phyloP scores from a whole-genome alignment of 2,888 invertebrate genomes.

The Hydroisotoma schaefferi region DNA sequence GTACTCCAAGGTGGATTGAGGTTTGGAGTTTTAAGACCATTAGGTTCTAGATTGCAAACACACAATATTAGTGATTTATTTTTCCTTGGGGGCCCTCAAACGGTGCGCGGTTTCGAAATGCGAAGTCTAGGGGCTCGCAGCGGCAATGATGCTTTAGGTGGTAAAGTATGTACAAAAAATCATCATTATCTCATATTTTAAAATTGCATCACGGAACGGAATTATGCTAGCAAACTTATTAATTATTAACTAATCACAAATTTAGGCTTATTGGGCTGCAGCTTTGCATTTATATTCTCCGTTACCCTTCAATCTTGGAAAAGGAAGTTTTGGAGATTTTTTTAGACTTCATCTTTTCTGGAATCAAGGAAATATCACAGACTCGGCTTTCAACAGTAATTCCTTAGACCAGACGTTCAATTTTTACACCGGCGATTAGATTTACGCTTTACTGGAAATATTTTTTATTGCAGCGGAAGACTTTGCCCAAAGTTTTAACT shows the following conservation, averaged over 20 bases:
- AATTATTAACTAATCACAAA: neutral
- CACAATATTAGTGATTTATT: conserved; percentile 68
- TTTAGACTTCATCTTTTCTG: conserved; percentile 86
- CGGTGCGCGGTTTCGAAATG: conserved; percentile 80
- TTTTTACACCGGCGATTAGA: neutral
- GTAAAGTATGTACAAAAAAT: conserved; percentile 55
- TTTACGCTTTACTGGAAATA: neutral
- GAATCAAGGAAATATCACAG: conserved; percentile 78
- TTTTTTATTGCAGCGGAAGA: conserved; percentile 44
- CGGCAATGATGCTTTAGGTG: conserved; percentile 72
- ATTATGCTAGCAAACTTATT: conserved; percentile 41
- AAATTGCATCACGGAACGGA: too few relatives aligned
- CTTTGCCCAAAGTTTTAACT: conserved; percentile 50
- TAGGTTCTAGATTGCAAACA: conserved; percentile 54
- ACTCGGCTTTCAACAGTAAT: conserved; percentile 48
- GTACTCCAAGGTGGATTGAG: conserved; percentile 68
- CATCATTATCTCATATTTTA: conserved; percentile 52
- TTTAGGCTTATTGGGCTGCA: conserved; percentile 75
- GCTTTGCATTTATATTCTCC: conserved; percentile 86
- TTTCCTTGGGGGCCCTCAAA: conserved; percentile 85
- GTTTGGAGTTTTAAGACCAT: conserved; percentile 62
- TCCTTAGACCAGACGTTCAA: neutral
- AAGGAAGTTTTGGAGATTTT: conserved; percentile 74
- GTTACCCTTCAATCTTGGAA: conserved; percentile 77
- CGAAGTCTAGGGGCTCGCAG: conserved; percentile 81